Evolutionary conservation across 2,113 vertebrate genomes (phyloP).

Genomic region (Alethe diademata): DNA sequence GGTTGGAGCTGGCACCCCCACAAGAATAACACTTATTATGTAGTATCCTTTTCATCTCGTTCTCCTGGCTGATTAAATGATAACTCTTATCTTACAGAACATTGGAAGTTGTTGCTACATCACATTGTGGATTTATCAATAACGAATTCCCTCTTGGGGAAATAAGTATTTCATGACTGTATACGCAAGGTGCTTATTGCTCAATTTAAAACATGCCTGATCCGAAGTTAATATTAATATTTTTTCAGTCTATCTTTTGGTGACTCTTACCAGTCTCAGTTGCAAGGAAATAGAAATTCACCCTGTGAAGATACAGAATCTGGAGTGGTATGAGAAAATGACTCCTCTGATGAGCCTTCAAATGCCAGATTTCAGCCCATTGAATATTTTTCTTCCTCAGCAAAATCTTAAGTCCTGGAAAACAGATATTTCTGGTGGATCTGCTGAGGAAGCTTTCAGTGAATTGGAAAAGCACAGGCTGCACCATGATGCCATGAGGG

Average conservation of each 20-base stretch:
- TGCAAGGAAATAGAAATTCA: background rate
- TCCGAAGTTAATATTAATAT: background rate
- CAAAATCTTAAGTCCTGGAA: constrained; percentile 8
- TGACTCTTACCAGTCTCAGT: background rate
- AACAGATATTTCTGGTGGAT: background rate
- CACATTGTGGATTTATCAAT: constrained; percentile 27
- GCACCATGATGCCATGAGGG: background rate
- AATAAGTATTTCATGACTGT: background rate
- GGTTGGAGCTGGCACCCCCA: constrained; percentile 2
- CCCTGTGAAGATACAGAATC: background rate
- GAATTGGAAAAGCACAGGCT: constrained; percentile 13
- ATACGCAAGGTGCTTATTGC: background rate
- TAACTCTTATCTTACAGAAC: constrained; percentile 27
- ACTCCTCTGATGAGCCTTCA: background rate
- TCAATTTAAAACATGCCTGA: background rate
- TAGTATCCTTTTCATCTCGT: background rate
- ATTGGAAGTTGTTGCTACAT: constrained; percentile 27
- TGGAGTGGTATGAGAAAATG: background rate
- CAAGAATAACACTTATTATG: background rate
- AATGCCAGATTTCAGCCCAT: background rate
- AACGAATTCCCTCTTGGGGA: background rate
- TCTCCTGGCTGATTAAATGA: background rate
- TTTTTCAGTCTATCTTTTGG: background rate
- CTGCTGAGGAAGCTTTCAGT: constrained; percentile 1
- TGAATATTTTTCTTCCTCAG: background rate